Evolutionary conservation across 2,113 vertebrate genomes (phyloP), one percentile per base, ranked within the genome.

Genomic region (Burhinus bistriatus): DNA sequence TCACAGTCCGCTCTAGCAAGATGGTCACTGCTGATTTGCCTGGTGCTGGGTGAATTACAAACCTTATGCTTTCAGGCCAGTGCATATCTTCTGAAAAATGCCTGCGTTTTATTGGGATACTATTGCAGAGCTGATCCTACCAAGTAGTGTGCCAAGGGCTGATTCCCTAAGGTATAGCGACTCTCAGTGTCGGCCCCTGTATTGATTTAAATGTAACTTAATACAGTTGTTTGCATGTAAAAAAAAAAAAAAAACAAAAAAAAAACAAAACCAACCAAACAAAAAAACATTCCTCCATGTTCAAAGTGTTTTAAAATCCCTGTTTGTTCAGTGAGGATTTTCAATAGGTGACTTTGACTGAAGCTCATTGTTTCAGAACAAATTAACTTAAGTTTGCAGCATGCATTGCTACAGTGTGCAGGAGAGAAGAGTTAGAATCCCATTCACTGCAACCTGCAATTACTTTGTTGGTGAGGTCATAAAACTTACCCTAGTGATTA

Each of bases 331-430:
- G 11, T 61, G 51, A 54, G 11, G 23, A 34, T 83, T 86, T 61
- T 69, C 18, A 91, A 15, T 32, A 70, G 23, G 12, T 77, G 21
- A 11, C 65, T 92, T 38, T 52, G 30, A n/a, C 17, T 52, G 54
- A 62, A 85, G 10, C 3, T 88, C 5, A 7, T 42, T 49, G 22
- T 76, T 92, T 65, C 58, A 47, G 15, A 76, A 42, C 12, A 91
- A 68, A 40, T 44, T 57, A 40, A 34, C 2, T 64, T 54, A n/a
- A 27, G 13, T 45, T 64, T 47, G 26, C 17, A 64, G 44, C 34
- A 26, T 23, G 20, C 20, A 4, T 12, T 36, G 32, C 4, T 82
- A 20, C 16, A n/a, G 15, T 15, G 2, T 59, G 11, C 1, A 0
- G 26, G 22, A 83, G 15, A 54, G 18, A 42, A 89, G 27, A 42